Evolutionary conservation across 2,113 vertebrate genomes (phyloP).

Genomic region (Hippoglossus stenolepis): DNA sequence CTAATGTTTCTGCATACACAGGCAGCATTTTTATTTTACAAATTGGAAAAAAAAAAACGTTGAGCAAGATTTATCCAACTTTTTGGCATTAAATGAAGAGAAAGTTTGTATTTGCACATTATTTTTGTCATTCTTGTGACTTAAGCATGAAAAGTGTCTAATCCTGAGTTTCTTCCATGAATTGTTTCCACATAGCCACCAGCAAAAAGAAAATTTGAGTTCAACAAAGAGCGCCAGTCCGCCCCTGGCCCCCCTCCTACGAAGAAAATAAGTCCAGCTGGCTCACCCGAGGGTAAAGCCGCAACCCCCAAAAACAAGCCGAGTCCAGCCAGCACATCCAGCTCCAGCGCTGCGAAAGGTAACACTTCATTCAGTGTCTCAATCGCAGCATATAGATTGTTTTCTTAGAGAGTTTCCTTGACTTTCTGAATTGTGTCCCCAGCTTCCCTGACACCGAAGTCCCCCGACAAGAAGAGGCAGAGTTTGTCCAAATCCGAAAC

Average conservation of each 20-base stretch:
- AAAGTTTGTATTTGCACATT: not conserved
- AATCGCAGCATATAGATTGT: rapidly evolving
- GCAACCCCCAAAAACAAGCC: conserved; percentile 71
- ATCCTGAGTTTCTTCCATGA: not conserved
- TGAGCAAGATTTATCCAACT: not conserved
- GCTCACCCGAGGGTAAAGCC: conserved; percentile 72
- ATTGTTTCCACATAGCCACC: conserved; percentile 70
- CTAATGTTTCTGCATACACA: too few relatives aligned
- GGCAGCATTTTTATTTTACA: not conserved
- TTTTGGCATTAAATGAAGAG: too few relatives aligned
- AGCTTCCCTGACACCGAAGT: conserved; percentile 66
- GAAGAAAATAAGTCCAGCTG: conserved; percentile 73
- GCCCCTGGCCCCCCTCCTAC: conserved; percentile 56
- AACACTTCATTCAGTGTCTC: not conserved
- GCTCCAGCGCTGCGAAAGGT: conserved; percentile 79
- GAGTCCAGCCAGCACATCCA: conserved; percentile 56
- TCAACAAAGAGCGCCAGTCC: conserved; percentile 84
- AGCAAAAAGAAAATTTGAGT: conserved; percentile 89
- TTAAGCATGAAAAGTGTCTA: not conserved
- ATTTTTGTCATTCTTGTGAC: not conserved
- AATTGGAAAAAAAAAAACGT: too few relatives aligned
- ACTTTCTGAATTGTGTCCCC: not conserved
- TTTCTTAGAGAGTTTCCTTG: not conserved
- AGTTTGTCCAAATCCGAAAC: conserved; percentile 59
- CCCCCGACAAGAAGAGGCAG: conserved; percentile 65